phyloP scores from a whole-genome alignment of 2,888 invertebrate species.

The Sesia apiformis region DNA sequence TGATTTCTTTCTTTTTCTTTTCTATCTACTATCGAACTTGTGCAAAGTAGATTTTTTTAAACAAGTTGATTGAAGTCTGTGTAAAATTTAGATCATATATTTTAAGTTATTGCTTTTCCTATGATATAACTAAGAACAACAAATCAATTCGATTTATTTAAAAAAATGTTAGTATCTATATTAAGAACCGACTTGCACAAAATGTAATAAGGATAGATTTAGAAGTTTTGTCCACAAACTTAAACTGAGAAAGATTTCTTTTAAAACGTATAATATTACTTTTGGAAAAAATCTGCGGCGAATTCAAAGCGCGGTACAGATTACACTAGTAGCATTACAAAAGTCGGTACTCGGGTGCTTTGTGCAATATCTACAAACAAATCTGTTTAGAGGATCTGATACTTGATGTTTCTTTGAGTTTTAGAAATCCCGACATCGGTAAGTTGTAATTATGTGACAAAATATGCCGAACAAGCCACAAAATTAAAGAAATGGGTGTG shows the following conservation, averaged over 20 bases:
- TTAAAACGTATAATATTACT: slow-evolving; percentile 11
- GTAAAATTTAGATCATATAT: no score
- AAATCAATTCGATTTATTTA: no score
- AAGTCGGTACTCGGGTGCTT: slow-evolving; percentile 9
- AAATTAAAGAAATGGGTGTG: slow-evolving; percentile 7
- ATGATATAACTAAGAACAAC: no score
- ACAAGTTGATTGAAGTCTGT: no score
- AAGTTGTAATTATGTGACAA: slow-evolving; percentile 21
- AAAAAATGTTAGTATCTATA: no score
- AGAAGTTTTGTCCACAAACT: not conserved
- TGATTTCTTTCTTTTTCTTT: no score
- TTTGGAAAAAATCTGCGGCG: slow-evolving; percentile 6
- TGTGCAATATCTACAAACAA: slow-evolving; percentile 35
- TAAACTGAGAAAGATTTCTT: not conserved
- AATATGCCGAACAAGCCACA: slow-evolving; percentile 7
- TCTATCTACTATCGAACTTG: no score
- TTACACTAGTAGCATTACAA: slow-evolving; percentile 8
- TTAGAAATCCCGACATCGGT: slow-evolving; percentile 13
- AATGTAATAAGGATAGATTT: no score
- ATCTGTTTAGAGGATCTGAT: slow-evolving; percentile 17
- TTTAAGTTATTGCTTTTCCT: no score
- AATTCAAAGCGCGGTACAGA: slow-evolving; percentile 9
- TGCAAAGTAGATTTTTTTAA: no score
- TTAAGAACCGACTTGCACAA: no score
- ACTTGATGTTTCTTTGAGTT: slow-evolving; percentile 20